Evolutionary conservation across 2,888 invertebrate genomes (phyloP).

Genomic region (Prenolepis imparis): DNA sequence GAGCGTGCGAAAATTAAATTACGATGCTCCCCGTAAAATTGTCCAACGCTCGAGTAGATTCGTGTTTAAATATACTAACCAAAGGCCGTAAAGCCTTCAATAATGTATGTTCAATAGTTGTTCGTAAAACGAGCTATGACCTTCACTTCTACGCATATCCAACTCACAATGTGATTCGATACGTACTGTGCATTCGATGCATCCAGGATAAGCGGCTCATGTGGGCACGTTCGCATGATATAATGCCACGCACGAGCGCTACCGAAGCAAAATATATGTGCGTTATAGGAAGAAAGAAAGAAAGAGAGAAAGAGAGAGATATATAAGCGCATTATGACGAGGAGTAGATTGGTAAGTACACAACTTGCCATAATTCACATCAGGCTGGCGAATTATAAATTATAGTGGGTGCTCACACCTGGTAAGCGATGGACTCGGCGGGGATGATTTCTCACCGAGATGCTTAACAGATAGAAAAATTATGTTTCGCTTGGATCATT

Average conservation of each 20-base stretch:
- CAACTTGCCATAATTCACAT: conserved; percentile 76
- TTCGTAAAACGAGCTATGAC: conserved; percentile 24
- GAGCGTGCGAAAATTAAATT: neutral
- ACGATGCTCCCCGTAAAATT: neutral
- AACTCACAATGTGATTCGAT: neutral
- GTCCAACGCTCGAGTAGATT: neutral
- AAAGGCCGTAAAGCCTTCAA: neutral
- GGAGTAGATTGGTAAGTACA: conserved; percentile 73
- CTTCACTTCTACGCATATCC: conserved; percentile 24
- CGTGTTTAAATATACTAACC: neutral
- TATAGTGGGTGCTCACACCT: conserved; percentile 72
- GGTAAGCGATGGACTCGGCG: conserved; percentile 58
- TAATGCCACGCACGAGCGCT: conserved; percentile 67
- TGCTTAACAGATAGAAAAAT: conserved; percentile 63
- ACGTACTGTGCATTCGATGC: conserved; percentile 1
- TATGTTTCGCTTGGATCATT: conserved; percentile 40
- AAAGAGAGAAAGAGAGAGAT: neutral
- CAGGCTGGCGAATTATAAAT: conserved; percentile 74
- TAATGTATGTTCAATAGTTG: neutral
- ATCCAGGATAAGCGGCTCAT: conserved; percentile 32
- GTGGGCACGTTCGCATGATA: conserved; percentile 60
- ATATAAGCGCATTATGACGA: conserved; percentile 66
- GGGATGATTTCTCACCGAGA: conserved; percentile 68
- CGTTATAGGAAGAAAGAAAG: conserved; percentile 52
- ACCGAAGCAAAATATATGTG: conserved; percentile 66